Base-by-base conservation (phyloP, 2,888 invertebrate genomes). In the Caenorhabditis imperialis region DNA sequence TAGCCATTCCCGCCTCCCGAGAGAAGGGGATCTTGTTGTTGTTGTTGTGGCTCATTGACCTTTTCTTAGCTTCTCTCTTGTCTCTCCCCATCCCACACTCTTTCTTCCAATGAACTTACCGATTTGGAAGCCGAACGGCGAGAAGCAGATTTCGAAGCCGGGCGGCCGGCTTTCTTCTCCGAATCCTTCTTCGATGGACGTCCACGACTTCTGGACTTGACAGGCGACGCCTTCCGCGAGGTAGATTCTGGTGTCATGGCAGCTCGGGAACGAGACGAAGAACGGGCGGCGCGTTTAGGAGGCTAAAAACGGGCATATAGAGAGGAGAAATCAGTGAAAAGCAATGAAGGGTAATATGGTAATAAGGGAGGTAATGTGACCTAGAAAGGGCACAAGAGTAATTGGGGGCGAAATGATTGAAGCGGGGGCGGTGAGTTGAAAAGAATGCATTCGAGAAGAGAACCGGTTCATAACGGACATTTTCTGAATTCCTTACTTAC, bases 1-100 rank as follows among this genome's bases (percentile, higher is more conserved):
- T 57, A 65, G 57, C 65, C 40, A 65, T 57, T 62, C 62, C 48
- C 47, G 55, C 33, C 16, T 30, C 30, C 30, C 53, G 23, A 23
- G 14, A 16, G 25, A 23, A 12, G 18, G 33, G 18, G 38, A 44
- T 48, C 37, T 25, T 38, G 58, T 47, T 63, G 53, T 63, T 63
- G 63, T 63, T 63, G 62, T 53, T 44, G 54, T 47, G 30, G 30
- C 30, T 30, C 30, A 30, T 10, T 63, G 50, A 61, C 61, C 33
- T 60, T 48, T 35, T 35, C 44, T 53, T 42, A 48, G 12, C 18
- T 55, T 65, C 38, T 57, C 63, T 40, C 3, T 35, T 14, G 25
- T n/a, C 27, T 22, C 47, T 27, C n/a, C 16, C 20, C 22, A 22
- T 14, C 3, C 8, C 10, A 44, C 44, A 44, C 44, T 44, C 22